Percentiles rank a stretch among this genome's conserved stretches.
Evolutionary conservation across 2,113 vertebrate species (phyloP).

Genomic region (Leucopternis melanops): DNA sequence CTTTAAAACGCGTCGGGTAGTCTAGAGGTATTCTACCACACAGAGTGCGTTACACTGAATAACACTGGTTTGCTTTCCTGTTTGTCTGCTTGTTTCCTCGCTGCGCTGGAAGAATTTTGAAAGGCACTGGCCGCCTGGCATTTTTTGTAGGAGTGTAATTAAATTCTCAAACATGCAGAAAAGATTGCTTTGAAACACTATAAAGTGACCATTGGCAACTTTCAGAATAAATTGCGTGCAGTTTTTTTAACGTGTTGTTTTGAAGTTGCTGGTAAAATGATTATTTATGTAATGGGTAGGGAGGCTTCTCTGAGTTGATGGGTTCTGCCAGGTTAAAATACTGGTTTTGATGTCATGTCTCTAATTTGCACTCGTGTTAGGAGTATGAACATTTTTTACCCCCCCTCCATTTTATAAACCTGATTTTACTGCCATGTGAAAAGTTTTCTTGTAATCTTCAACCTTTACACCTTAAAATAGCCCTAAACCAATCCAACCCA

Average conservation of each 20-base stretch:
- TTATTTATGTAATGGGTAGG: neutral
- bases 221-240: neutral
- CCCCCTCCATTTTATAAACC: neutral
- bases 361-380: neutral
- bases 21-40: neutral
- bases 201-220: neutral
- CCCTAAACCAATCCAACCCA: neutral
- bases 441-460: neutral
- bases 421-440: neutral
- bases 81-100: neutral
- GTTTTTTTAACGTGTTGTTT: neutral
- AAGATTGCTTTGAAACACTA: constrained; percentile 14
- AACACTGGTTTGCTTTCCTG: neutral
- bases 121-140: neutral
- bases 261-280: neutral
- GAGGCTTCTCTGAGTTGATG: neutral
- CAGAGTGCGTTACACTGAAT: neutral
- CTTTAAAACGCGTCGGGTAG: neutral
- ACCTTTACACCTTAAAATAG: neutral
- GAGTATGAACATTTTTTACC: neutral
- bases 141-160: constrained; percentile 4
- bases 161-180: neutral
- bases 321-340: neutral
- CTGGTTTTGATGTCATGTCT: neutral
- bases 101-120: neutral